phyloP scores from a whole-genome alignment of 35 echinoderm and acorn worm species.

The Strongylocentrotus purpuratus region DNA sequence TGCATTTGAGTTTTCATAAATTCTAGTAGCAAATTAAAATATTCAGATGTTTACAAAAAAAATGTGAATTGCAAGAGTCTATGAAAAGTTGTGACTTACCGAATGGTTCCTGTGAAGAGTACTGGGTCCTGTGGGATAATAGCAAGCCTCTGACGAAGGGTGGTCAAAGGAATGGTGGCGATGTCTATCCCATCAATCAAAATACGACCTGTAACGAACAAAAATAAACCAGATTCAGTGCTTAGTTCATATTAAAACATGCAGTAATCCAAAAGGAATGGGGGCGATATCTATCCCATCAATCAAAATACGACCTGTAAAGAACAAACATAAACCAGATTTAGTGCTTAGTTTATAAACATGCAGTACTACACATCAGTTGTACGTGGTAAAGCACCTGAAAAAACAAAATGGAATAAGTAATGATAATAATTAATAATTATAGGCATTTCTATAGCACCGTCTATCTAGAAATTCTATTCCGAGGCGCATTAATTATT shows the following conservation, averaged over 20 bases:
- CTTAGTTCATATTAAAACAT: no score
- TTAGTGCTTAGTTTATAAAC: background rate
- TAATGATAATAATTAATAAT: no score
- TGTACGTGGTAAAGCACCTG: no score
- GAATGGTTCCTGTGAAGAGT: constrained; percentile 89
- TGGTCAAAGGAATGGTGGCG: constrained; percentile 68
- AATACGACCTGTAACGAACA: constrained; percentile 73
- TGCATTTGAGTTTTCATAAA: no score
- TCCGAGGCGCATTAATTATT: no score
- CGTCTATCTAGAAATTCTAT: no score
- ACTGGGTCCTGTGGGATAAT: constrained; percentile 96
- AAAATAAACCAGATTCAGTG: background rate
- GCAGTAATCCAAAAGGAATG: constrained; percentile 54
- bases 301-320: constrained; percentile 82
- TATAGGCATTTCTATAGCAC: no score
- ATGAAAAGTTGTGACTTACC: constrained; percentile 54
- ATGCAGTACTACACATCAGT: no score
- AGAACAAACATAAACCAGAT: background rate
- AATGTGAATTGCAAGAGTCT: no score
- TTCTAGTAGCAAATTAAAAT: no score
- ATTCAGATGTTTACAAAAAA: background rate
- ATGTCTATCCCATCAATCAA: constrained; percentile 89
- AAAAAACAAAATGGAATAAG: no score
- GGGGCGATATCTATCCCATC: constrained; percentile 84
- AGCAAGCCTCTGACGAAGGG: constrained; percentile 71